phyloP scores from a whole-genome alignment of 2,797 vertebrate species.

The Falco concolor region DNA sequence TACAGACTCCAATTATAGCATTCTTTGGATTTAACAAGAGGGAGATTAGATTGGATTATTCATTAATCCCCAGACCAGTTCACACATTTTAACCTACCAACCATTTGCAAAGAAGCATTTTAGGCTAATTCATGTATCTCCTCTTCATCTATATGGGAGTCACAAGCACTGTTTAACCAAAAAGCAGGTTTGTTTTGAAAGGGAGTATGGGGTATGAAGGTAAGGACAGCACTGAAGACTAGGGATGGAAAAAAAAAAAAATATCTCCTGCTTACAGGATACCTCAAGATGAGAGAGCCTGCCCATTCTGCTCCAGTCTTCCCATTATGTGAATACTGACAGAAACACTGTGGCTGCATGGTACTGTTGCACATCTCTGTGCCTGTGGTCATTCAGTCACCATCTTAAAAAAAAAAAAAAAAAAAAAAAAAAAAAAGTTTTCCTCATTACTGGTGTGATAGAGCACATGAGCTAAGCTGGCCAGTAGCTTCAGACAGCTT shows the following conservation, averaged over 20 bases:
- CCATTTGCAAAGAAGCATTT: conserved; percentile 21
- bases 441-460: background rate
- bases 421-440: background rate
- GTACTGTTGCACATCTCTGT: background rate
- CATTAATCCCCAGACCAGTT: background rate
- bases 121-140: background rate
- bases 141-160: background rate
- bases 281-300: background rate
- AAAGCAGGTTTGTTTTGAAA: background rate
- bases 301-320: background rate
- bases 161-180: background rate
- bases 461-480: background rate
- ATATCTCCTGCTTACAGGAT: background rate
- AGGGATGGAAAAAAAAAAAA: background rate
- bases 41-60: conserved; percentile 26
- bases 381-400: background rate
- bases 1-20: conserved; percentile 5
- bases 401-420: background rate
- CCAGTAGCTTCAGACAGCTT: background rate
- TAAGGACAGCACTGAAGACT: background rate
- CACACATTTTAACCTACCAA: background rate
- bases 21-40: conserved; percentile 35
- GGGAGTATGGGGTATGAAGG: background rate
- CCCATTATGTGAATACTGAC: background rate
- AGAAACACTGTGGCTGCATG: background rate